A percentile compares a stretch with the other conserved stretches of the same genome.
Conservation (phyloP, 2,113 vertebrate species). For the Hirundichthys speculiger region DNA sequence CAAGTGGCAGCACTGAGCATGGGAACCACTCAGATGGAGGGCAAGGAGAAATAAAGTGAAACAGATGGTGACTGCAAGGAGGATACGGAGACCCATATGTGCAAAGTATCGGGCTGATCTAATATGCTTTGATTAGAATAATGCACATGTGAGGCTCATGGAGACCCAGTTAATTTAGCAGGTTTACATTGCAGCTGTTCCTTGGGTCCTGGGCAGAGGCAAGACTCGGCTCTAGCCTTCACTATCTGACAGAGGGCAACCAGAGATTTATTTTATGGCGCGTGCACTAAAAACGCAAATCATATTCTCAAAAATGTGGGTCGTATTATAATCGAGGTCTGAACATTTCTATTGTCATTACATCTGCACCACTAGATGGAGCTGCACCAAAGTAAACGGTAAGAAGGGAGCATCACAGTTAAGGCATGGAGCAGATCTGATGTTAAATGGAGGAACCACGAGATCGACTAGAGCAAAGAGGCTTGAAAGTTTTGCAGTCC, state of each 20-base stretch:
- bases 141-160: conserved; percentile 74
- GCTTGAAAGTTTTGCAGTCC: too few relatives aligned
- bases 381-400: too few relatives aligned
- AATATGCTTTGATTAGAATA: conserved; percentile 84
- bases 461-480: too few relatives aligned
- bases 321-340: too few relatives aligned
- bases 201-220: conserved; percentile 48
- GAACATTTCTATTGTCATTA: too few relatives aligned
- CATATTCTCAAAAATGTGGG: too few relatives aligned
- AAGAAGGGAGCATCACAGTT: too few relatives aligned
- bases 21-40: conserved; percentile 48
- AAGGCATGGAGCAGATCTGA: too few relatives aligned
- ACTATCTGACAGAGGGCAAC: conserved; percentile 58
- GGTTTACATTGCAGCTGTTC: conserved; percentile 81
- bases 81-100: conserved; percentile 80
- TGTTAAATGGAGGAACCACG: too few relatives aligned
- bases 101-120: conserved; percentile 80
- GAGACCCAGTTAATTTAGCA: conserved; percentile 77
- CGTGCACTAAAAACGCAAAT: too few relatives aligned
- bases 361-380: too few relatives aligned
- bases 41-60: conserved; percentile 44
- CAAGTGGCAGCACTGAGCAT: conserved; percentile 54
- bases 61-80: conserved; percentile 78
- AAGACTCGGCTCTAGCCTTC: conserved; percentile 57
- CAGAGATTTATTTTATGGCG: too few relatives aligned